These are phyloP conservation scores for Erannis defoliaria DNA, from an alignment of 2,888 invertebrate species.

Conservation along the genomic window DNA sequence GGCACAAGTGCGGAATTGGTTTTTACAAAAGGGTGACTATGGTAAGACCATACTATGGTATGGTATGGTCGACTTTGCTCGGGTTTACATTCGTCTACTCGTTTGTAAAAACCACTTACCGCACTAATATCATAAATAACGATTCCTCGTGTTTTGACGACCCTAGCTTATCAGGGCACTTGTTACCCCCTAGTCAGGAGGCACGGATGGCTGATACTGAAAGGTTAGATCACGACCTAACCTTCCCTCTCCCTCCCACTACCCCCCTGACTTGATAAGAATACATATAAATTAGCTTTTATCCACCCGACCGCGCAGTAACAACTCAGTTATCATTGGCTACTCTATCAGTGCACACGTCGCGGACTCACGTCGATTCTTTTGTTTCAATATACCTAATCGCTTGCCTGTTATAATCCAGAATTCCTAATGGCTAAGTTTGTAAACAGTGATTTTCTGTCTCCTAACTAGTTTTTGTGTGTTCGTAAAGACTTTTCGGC, in stretches of 20 bases:
- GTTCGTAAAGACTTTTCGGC: constrained; percentile 43
- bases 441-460: constrained; percentile 76
- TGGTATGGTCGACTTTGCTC: too few species aligned
- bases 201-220: constrained; percentile 73
- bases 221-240: constrained; percentile 71
- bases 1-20: too few species aligned
- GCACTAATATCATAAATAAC: too few species aligned
- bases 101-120: too few species aligned
- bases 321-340: constrained; percentile 57
- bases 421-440: constrained; percentile 80
- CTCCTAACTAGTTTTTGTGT: constrained; percentile 67
- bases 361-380: constrained; percentile 16
- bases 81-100: too few species aligned
- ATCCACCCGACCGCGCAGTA: constrained; percentile 51
- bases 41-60: too few species aligned
- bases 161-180: constrained; percentile 61
- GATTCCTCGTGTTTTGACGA: constrained; percentile 40
- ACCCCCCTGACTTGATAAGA: constrained; percentile 67
- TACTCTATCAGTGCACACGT: constrained; percentile 53
- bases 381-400: constrained; percentile 35
- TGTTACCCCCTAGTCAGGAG: constrained; percentile 81
- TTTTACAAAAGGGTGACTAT: too few species aligned
- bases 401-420: not conserved
- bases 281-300: constrained; percentile 71
- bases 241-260: constrained; percentile 59